Percentiles rank a stretch among this genome's conserved stretches.
Conservation (phyloP, 2,113 vertebrate genomes). For the Scalopus aquaticus region DNA sequence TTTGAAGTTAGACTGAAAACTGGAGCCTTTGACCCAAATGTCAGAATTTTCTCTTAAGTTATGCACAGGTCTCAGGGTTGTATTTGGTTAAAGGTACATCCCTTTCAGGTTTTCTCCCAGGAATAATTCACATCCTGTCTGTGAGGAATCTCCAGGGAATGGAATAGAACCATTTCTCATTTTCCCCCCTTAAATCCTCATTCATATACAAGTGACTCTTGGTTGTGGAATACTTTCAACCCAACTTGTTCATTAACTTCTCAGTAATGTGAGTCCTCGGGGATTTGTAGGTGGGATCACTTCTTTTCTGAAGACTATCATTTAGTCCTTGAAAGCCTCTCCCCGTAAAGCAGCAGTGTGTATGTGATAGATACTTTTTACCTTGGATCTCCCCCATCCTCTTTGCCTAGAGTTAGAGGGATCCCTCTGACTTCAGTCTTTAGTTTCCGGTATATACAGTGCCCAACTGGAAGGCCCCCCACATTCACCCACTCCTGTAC, state of each 20-base stretch:
- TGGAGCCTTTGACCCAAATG: not conserved
- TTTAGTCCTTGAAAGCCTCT: not conserved
- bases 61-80: not conserved
- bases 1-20: not conserved
- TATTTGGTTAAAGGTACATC: not conserved
- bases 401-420: not conserved
- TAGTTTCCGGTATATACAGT: not conserved
- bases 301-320: conserved; percentile 14
- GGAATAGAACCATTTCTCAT: not conserved
- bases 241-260: not conserved
- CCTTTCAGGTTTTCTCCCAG: not conserved
- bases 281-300: not conserved
- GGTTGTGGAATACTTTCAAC: not conserved
- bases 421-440: not conserved
- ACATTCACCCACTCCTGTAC: rapidly evolving
- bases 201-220: not conserved
- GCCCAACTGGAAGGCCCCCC: not conserved
- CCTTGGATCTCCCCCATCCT: not conserved
- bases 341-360: not conserved
- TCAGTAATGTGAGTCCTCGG: not conserved
- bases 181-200: conserved; percentile 6
- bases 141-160: not conserved
- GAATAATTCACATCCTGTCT: not conserved
- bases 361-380: not conserved
- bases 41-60: not conserved